These are phyloP conservation scores for Drosophila parvula DNA, from an alignment of 1,140 invertebrate species.

Conservation along the genomic window DNA sequence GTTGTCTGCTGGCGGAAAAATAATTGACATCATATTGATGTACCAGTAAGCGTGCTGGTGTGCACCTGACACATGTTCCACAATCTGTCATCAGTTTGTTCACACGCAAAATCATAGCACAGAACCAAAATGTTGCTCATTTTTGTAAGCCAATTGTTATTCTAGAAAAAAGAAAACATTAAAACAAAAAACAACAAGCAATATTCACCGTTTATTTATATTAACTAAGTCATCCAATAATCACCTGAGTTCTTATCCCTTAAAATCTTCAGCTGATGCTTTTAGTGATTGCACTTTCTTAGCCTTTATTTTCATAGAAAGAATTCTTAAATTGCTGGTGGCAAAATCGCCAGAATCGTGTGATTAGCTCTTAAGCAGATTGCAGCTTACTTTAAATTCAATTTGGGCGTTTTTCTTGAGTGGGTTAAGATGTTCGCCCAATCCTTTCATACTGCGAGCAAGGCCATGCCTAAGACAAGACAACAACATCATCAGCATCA, in stretches of 20 bases:
- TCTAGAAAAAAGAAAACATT: neutral
- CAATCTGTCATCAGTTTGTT: conserved; percentile 40
- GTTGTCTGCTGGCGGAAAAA: conserved; percentile 49
- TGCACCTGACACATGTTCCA: conserved; percentile 31
- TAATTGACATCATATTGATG: conserved; percentile 67
- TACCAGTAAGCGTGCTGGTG: conserved; percentile 16
- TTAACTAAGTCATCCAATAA: neutral
- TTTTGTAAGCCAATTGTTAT: neutral
- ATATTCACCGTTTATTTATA: neutral
- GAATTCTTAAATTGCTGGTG: neutral
- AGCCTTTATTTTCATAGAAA: neutral
- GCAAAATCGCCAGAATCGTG: neutral
- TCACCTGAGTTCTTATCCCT: neutral
- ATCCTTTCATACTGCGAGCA: conserved; percentile 25
- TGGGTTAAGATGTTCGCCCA: conserved; percentile 22
- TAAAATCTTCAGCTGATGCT: neutral
- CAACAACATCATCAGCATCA: conserved; percentile 17
- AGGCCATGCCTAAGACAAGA: conserved; percentile 28
- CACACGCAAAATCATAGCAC: neutral
- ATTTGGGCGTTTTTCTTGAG: conserved; percentile 21
- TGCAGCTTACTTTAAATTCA: conserved; percentile 27
- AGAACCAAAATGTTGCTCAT: neutral
- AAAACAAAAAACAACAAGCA: neutral
- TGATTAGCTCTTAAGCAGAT: conserved; percentile 31
- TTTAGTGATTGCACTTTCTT: neutral